Percentiles rank a stretch among this genome's conserved stretches.
Evolutionary conservation across 2,888 invertebrate species (phyloP).

Genomic region (Sesamia inferens): DNA sequence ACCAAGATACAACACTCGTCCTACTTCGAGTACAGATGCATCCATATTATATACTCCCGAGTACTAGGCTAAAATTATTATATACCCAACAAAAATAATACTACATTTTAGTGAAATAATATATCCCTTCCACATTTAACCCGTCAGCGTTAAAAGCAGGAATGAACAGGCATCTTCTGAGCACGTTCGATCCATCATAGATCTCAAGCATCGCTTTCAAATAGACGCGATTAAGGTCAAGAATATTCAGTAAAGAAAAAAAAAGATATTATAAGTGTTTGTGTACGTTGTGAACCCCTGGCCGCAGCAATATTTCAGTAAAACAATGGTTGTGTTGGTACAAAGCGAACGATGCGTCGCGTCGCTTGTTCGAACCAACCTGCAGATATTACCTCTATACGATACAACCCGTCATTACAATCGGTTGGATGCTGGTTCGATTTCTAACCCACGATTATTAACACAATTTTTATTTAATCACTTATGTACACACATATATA

Average conservation of each 20-base stretch:
- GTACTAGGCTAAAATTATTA: background rate
- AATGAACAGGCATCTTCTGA: background rate
- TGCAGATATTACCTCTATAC: slow-evolving; percentile 77
- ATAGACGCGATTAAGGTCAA: background rate
- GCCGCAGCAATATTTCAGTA: slow-evolving; percentile 84
- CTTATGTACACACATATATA: too few relatives aligned
- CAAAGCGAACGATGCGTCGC: slow-evolving; percentile 74
- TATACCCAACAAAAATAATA: too few relatives aligned
- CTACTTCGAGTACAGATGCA: background rate
- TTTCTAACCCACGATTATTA: slow-evolving; percentile 23
- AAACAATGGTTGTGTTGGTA: slow-evolving; percentile 80
- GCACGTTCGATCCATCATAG: background rate
- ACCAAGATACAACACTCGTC: background rate
- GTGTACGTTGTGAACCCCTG: slow-evolving; percentile 69
- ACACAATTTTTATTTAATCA: background rate
- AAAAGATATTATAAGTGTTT: background rate
- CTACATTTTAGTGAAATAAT: background rate
- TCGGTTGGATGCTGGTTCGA: slow-evolving; percentile 32
- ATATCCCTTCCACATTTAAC: background rate
- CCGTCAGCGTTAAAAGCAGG: background rate
- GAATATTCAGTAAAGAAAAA: background rate
- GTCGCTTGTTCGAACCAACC: slow-evolving; percentile 79
- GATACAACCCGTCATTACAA: slow-evolving; percentile 11
- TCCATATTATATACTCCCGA: background rate
- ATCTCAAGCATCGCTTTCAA: background rate